A percentile compares a stretch with the other conserved stretches of the same genome.
These are phyloP conservation scores for Phaetusa simplex DNA, from an alignment of 2,113 vertebrate genomes.

Conservation along the genomic window DNA sequence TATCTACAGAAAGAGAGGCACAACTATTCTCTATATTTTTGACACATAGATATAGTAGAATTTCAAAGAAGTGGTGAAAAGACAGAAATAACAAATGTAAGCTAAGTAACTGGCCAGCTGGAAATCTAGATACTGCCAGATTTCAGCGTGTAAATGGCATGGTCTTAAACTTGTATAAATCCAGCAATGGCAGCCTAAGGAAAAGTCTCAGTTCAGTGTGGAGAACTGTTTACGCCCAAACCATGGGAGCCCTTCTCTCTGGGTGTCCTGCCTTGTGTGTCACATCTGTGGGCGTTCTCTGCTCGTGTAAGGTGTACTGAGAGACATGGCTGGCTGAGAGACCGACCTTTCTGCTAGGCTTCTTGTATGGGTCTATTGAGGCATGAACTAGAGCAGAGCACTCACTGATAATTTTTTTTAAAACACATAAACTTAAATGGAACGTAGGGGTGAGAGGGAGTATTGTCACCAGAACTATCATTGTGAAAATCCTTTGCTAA, in stretches of 20 bases:
- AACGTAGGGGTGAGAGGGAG: neutral
- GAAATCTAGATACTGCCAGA: neutral
- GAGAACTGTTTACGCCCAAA: neutral
- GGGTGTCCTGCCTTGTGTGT: neutral
- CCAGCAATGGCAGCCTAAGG: neutral
- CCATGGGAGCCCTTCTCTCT: neutral
- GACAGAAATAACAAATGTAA: neutral
- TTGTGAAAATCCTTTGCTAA: neutral
- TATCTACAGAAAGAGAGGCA: neutral
- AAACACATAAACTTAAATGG: neutral
- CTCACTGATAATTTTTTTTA: neutral
- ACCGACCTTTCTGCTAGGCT: neutral
- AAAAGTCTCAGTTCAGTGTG: fast-evolving
- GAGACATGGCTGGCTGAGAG: neutral
- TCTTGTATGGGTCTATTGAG: fast-evolving
- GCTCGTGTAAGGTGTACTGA: fast-evolving
- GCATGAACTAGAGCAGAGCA: neutral
- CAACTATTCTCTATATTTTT: neutral
- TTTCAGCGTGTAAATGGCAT: neutral
- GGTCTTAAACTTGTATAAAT: neutral
- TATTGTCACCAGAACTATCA: neutral
- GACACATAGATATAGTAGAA: neutral
- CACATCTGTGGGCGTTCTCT: neutral
- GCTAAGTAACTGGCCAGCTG: neutral
- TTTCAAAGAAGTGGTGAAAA: neutral